phyloP scores from a whole-genome alignment of 2,888 invertebrate genomes.

The Ptychoptera albimana region DNA sequence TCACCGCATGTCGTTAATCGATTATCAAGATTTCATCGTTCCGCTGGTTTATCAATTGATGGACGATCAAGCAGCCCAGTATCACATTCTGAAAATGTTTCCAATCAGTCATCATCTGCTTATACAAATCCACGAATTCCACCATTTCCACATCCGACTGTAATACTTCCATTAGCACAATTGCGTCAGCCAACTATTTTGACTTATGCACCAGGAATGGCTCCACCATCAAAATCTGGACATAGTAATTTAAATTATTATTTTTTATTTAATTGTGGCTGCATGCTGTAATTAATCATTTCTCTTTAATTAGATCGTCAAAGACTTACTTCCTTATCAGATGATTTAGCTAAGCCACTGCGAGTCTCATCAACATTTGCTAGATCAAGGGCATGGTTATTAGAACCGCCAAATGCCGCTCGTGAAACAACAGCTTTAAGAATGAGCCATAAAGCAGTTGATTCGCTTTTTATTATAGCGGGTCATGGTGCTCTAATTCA shows the following conservation, averaged over 20 bases:
- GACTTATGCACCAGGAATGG: conserved; percentile 22
- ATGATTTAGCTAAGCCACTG: conserved; percentile 49
- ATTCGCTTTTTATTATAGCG: conserved; percentile 81
- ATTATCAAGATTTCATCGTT: conserved; percentile 86
- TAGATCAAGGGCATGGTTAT: conserved; percentile 56
- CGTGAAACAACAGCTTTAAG: conserved; percentile 26
- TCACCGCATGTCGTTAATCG: conserved; percentile 86
- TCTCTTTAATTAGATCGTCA: conserved; percentile 33
- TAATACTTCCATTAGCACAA: conserved; percentile 69
- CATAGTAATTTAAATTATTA: background rate
- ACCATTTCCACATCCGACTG: conserved; percentile 75
- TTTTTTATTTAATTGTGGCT: background rate
- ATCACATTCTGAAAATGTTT: conserved; percentile 28
- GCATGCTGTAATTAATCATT: background rate
- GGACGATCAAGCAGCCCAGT: conserved; percentile 57
- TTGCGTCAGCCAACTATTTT: conserved; percentile 49
- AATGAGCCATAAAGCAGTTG: conserved; percentile 42
- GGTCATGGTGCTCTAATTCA: conserved; percentile 77
- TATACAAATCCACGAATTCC: conserved; percentile 81
- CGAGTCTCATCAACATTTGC: conserved; percentile 67
- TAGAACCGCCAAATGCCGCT: conserved; percentile 32
- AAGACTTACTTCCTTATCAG: conserved; percentile 53
- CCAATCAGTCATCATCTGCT: conserved; percentile 35
- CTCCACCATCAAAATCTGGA: conserved; percentile 11
- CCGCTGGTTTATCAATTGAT: conserved; percentile 70